phyloP scores from a whole-genome alignment of 2,113 vertebrate genomes.

The Podarcis muralis region DNA sequence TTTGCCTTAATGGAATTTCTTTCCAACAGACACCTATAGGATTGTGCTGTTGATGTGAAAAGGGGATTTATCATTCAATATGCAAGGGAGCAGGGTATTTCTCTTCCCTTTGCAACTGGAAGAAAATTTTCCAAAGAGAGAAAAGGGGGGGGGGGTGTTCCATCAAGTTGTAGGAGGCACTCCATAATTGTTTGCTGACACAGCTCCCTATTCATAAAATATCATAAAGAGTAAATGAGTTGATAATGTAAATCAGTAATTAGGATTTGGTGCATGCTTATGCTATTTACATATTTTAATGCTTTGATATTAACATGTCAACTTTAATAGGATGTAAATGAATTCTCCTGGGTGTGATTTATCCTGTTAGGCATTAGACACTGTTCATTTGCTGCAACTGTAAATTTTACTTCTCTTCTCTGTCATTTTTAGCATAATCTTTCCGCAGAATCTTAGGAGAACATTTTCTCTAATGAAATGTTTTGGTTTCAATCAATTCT shows the following conservation, averaged over 20 bases:
- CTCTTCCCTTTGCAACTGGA: not conserved
- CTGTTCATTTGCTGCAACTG: slow-evolving; percentile 43
- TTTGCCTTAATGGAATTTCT: not conserved
- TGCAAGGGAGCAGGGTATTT: not conserved
- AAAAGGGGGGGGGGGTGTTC: not conserved
- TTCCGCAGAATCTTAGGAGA: slow-evolving; percentile 35
- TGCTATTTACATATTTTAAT: slow-evolving; percentile 80
- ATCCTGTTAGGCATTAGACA: slow-evolving; percentile 37
- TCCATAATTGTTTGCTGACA: slow-evolving; percentile 72
- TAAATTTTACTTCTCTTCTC: slow-evolving; percentile 45
- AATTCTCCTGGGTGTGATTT: slow-evolving; percentile 54
- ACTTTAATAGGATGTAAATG: slow-evolving; percentile 68
- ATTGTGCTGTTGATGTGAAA: too few relatives aligned
- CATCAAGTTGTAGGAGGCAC: slow-evolving; percentile 51
- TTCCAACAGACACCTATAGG: not conserved
- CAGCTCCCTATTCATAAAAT: slow-evolving; percentile 69
- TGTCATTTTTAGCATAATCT: slow-evolving; percentile 27
- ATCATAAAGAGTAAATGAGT: slow-evolving; percentile 75
- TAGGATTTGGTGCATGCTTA: slow-evolving; percentile 69
- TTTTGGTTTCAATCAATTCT: not conserved
- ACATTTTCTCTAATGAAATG: slow-evolving; percentile 37
- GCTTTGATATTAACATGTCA: slow-evolving; percentile 74
- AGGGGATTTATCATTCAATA: not conserved
- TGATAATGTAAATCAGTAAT: slow-evolving; percentile 77
- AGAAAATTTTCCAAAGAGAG: not conserved